These are phyloP conservation scores for Prunella fulvescens DNA, from an alignment of 2,113 vertebrate species.

Conservation along the genomic window DNA sequence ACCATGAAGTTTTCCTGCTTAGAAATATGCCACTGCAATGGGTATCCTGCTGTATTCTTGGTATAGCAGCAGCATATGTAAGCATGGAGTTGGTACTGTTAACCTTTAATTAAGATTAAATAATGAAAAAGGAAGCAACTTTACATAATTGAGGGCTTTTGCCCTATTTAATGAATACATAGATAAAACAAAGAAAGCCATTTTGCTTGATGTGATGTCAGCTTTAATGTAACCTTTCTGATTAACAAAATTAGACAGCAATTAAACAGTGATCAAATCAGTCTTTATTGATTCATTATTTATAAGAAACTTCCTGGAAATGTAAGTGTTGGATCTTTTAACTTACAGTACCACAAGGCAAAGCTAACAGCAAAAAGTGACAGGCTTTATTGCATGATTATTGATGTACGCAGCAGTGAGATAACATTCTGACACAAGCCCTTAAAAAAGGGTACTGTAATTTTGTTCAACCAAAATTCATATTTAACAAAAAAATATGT, in stretches of 20 bases:
- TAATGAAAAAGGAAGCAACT: background rate
- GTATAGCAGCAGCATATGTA: background rate
- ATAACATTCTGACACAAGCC: background rate
- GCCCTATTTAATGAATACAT: background rate
- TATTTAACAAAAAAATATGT: background rate
- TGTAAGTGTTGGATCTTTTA: background rate
- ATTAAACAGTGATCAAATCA: background rate
- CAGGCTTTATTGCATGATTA: background rate
- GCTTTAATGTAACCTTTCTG: background rate
- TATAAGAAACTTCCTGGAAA: background rate
- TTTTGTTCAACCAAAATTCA: conserved; percentile 60
- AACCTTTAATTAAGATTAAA: background rate
- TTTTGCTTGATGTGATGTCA: background rate
- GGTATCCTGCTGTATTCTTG: background rate
- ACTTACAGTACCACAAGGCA: background rate
- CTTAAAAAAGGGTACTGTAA: conserved; percentile 51
- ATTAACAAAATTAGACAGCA: background rate
- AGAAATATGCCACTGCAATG: background rate
- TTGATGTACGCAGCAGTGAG: background rate
- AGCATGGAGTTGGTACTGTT: background rate
- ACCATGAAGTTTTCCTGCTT: background rate
- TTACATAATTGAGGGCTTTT: background rate
- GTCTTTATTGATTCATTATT: background rate
- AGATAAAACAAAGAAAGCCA: background rate
- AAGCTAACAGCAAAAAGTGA: background rate